phyloP scores from a whole-genome alignment of 2,113 vertebrate genomes.

The Oncorhynchus masou region DNA sequence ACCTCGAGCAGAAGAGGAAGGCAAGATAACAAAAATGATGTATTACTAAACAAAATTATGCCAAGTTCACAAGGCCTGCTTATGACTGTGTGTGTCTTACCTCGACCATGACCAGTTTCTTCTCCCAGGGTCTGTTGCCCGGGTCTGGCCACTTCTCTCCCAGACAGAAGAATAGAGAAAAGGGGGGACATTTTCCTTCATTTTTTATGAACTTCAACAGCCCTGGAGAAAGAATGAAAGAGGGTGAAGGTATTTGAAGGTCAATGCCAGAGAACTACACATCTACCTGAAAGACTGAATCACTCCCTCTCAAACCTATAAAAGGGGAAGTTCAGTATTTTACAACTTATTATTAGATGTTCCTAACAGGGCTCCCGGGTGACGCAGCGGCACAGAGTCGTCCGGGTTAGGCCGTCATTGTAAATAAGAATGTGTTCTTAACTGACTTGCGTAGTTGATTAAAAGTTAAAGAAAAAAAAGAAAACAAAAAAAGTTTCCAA shows the following conservation, averaged over 20 bases:
- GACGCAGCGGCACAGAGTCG: no score
- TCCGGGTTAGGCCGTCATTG: no score
- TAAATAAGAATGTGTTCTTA: no score
- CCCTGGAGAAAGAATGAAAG: slow-evolving; percentile 55
- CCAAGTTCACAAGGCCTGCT: not conserved
- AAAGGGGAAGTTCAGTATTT: no score
- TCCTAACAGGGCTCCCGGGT: no score
- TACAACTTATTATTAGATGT: no score
- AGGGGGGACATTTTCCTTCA: slow-evolving; percentile 59
- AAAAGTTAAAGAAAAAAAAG: no score
- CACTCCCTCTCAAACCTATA: not conserved
- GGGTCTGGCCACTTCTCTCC: slow-evolving; percentile 86
- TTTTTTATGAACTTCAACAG: slow-evolving; percentile 68
- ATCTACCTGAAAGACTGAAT: not conserved
- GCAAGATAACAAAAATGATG: no score
- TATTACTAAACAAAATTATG: no score
- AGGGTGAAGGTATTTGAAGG: not conserved
- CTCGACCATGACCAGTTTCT: slow-evolving; percentile 84
- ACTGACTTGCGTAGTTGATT: no score
- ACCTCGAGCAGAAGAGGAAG: no score
- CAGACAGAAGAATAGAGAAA: slow-evolving; percentile 80
- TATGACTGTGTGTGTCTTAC: slow-evolving; percentile 54
- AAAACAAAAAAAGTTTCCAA: no score
- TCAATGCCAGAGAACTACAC: not conserved
- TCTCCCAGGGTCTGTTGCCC: slow-evolving; percentile 72